These are phyloP conservation scores for Enteromius treurensis DNA, from an alignment of 2,797 vertebrate species.

Conservation along the genomic window DNA sequence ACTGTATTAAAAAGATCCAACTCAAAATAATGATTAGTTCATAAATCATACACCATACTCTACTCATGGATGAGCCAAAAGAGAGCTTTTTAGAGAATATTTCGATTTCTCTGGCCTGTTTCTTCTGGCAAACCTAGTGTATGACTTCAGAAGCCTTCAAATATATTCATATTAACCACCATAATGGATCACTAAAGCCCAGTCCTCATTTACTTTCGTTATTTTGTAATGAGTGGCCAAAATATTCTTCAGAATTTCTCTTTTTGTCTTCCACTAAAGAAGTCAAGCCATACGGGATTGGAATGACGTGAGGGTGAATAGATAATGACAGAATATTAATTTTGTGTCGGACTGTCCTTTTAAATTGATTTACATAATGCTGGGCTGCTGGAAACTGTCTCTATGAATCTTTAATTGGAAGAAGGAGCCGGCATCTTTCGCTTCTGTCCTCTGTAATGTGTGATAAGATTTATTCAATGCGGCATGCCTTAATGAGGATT, in stretches of 20 bases:
- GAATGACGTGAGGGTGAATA: neutral
- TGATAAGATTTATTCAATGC: slow-evolving; percentile 39
- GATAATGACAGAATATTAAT: slow-evolving; percentile 6
- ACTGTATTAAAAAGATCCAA: no score
- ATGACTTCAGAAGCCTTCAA: neutral
- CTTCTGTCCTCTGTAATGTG: slow-evolving; percentile 20
- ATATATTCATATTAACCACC: neutral
- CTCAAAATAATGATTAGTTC: neutral
- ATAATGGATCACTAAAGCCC: neutral
- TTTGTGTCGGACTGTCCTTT: neutral
- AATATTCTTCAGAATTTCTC: neutral
- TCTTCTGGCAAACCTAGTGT: neutral
- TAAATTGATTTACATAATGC: slow-evolving; percentile 19
- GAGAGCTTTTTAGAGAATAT: neutral
- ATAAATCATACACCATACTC: neutral
- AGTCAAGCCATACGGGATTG: neutral
- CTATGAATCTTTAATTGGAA: slow-evolving; percentile 19
- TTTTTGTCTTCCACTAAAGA: neutral
- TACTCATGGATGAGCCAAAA: neutral
- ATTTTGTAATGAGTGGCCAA: neutral
- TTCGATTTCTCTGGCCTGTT: neutral
- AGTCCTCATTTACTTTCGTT: neutral
- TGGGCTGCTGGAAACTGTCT: slow-evolving; percentile 24
- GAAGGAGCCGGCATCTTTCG: neutral
- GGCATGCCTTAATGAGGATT: slow-evolving; percentile 1